phyloP scores from a whole-genome alignment of 2,797 vertebrate species.

The Tangara arthus region DNA sequence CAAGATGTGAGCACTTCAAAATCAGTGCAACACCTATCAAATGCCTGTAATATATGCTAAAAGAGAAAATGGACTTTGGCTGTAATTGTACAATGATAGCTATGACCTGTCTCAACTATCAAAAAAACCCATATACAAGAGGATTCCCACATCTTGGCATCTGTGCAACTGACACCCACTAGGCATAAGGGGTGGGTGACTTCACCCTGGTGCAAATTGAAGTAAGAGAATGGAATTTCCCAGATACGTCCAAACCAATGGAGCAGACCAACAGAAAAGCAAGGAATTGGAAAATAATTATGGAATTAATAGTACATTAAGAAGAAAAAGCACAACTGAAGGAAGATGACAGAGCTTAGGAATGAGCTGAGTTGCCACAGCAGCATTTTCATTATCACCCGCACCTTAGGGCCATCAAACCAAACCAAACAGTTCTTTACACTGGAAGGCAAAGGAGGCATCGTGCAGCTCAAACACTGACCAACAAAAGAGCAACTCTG shows the following conservation, averaged over 20 bases:
- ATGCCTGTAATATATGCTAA: background rate
- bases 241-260: background rate
- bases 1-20: background rate
- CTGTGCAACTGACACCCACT: background rate
- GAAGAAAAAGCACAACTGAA: background rate
- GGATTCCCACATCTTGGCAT: background rate
- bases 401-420: background rate
- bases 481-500: background rate
- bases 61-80: background rate
- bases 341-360: background rate
- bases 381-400: background rate
- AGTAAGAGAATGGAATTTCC: background rate
- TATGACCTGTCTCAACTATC: background rate
- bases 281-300: background rate
- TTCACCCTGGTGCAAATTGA: background rate
- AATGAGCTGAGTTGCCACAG: background rate
- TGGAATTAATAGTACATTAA: background rate
- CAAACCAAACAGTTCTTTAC: background rate
- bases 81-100: background rate
- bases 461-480: background rate
- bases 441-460: background rate
- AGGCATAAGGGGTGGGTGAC: accelerated
- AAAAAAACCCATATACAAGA: accelerated
- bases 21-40: background rate
- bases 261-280: background rate